Base-by-base conservation (phyloP, 2,888 invertebrate genomes). In the Plemyria rubiginata region DNA sequence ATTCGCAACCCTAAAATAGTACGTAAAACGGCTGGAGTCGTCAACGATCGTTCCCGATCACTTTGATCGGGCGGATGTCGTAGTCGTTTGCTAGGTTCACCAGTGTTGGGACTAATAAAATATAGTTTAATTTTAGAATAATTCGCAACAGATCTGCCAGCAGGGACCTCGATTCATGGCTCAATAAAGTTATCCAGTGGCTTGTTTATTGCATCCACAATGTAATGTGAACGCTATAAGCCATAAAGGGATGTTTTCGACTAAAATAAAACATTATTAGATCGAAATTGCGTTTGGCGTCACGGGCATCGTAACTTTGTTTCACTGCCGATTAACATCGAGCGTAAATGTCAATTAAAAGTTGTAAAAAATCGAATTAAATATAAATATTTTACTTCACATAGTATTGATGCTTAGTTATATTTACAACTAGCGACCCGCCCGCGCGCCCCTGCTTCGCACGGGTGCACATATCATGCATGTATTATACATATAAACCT, bases 21-120 rank as follows among this genome's bases (percentile, higher is more conserved):
- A 78, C 81, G 85, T 86, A 86, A 88, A 87, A 67, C 62, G 71
- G 70, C 63, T 67, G 62, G 72, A 68, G 70, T 75, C 74, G 80
- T 78, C 80, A 75, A 70, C 81, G 79, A 77, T 74, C 78, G 78
- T 81, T 82, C 79, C 77, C 85, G 79, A 88, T 90, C 85, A 85
- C 89, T 90, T 90, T 90, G 89, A 90, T 90, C 89, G 84, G 78
- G 63, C 84, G 88, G 87, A 86, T 87, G 90, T 89, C 90, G 80
- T 84, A 82, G 81, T 80, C 83, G 82, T 85, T 84, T 74, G 76
- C 74, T 76, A 78, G 78, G 79, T 81, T 80, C 79, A 79, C 80
- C 77, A 81, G 77, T 79, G 74, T 74, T 76, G 75, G 72, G 72
- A 71, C 76, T 81, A 78, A 87, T 86, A 87, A 61, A 84, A 87